Percentiles rank a stretch among this genome's conserved stretches.
These are phyloP conservation scores for Elgaria multicarinata DNA, from an alignment of 2,113 vertebrate species.

Conservation along the genomic window DNA sequence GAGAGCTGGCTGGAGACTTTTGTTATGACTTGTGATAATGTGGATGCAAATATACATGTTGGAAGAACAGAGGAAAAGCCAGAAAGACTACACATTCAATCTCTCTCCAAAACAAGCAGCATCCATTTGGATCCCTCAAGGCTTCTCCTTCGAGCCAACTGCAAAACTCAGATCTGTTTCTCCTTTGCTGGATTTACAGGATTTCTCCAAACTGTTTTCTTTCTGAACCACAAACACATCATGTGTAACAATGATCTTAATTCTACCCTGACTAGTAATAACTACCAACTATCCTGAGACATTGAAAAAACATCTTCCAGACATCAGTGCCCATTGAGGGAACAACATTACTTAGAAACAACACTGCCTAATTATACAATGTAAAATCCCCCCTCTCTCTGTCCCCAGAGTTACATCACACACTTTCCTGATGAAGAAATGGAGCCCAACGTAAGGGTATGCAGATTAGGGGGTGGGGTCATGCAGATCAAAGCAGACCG, in stretches of 20 bases:
- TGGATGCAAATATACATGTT: background rate
- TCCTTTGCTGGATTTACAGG: background rate
- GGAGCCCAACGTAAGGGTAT: background rate
- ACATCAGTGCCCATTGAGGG: background rate
- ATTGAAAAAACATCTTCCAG: background rate
- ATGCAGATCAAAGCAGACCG: background rate
- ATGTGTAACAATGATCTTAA: background rate
- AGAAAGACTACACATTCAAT: no score
- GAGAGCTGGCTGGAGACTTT: background rate
- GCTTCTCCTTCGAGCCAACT: background rate
- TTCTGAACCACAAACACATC: background rate
- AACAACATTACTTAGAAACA: background rate
- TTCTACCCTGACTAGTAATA: background rate
- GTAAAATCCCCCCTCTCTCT: no score
- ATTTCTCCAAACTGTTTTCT: background rate
- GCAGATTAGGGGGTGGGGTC: background rate
- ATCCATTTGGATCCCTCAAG: no score
- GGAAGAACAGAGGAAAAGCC: background rate
- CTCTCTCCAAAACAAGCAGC: background rate
- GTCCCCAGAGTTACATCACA: no score
- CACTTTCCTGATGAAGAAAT: background rate
- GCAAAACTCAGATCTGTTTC: background rate
- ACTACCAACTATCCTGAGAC: background rate
- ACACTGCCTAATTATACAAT: no score
- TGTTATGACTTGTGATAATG: background rate